Conservation (phyloP, 30 jellyfish, hydroid and myxozoan genomes). For the Aurelia sp. region DNA sequence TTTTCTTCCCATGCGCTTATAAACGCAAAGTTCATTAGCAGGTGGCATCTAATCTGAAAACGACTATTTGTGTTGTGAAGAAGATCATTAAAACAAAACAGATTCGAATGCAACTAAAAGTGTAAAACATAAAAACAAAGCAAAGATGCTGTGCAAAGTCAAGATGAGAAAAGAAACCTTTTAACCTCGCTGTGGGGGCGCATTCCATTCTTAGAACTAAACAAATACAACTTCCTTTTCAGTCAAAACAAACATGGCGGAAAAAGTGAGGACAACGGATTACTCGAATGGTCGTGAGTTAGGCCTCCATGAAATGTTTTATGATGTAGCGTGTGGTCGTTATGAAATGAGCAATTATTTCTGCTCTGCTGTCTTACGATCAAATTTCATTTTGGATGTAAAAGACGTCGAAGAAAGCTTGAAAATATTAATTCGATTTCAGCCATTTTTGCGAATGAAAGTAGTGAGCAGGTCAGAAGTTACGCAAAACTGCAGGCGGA, state of each 20-base stretch:
- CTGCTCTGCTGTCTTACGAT: constrained; percentile 15
- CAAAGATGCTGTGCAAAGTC: too few species aligned
- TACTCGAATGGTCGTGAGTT: constrained; percentile 19
- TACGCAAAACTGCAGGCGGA: neutral
- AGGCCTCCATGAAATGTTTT: constrained; percentile 38
- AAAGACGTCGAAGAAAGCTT: constrained; percentile 30
- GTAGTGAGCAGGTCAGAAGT: constrained; percentile 14
- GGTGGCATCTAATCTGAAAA: too few species aligned
- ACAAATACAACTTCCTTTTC: too few species aligned
- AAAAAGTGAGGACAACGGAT: neutral
- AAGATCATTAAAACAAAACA: too few species aligned
- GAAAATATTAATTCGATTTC: constrained; percentile 20
- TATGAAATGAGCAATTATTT: constrained; percentile 30
- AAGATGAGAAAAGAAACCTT: too few species aligned
- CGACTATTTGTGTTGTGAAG: too few species aligned
- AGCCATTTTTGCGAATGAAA: constrained; percentile 55
- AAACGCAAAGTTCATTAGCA: too few species aligned
- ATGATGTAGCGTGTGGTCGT: constrained; percentile 2
- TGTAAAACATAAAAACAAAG: too few species aligned
- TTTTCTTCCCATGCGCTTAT: too few species aligned
- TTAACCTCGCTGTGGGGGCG: too few species aligned
- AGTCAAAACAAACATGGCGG: neutral
- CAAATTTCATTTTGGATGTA: constrained; percentile 12
- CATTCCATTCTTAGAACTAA: too few species aligned
- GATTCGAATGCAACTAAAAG: too few species aligned